Base-by-base conservation (phyloP, 2,888 invertebrate species). In the Eupithecia subfuscata region DNA sequence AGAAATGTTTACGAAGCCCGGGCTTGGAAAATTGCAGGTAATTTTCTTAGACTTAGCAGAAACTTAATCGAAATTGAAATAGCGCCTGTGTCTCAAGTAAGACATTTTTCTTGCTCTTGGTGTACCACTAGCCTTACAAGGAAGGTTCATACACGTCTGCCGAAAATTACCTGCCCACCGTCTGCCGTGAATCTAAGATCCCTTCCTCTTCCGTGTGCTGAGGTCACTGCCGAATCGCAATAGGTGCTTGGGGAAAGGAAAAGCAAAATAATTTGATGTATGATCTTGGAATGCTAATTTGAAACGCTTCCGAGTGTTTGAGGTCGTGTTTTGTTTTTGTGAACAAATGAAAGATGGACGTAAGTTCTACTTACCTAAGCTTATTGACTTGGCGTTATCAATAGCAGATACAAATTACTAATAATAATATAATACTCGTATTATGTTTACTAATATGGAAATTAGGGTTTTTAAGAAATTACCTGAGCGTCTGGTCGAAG, bases 161-260 rank as follows among this genome's bases (percentile, higher is more conserved):
- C 93, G 90, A 93, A 94, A 92, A 92, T 91, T 90, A 90, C 89
- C 85, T 88, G 83, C 82, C 40, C 34, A 90, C 89, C n/a, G 11
- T 25, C 25, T 56, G 91, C 81, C 85, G 90, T 89, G 93, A 93
- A 94, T 93, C 92, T 91, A 86, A 92, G 91, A 90, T 87, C 80
- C 83, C 91, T 94, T 94, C 93, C 93, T 84, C 87, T 93, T 91
- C 91, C 92, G 92, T 84, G 86, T 84, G 80, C 75, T 85, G 89
- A 84, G 91, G 91, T 84, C 89, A 82, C 0, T 45, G 78, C 75
- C 64, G 56, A 83, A 84, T 84, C 77, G 82, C 83, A 78, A 80
- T 81, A 83, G 72, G 73, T 75, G 71, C 45, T 69, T 76, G 73
- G 79, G 73, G 76, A 76, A 79, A 76, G 81, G 78, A 78, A 77